Base-by-base conservation (phyloP, 2,888 invertebrate species). In the Machimus atricapillus region DNA sequence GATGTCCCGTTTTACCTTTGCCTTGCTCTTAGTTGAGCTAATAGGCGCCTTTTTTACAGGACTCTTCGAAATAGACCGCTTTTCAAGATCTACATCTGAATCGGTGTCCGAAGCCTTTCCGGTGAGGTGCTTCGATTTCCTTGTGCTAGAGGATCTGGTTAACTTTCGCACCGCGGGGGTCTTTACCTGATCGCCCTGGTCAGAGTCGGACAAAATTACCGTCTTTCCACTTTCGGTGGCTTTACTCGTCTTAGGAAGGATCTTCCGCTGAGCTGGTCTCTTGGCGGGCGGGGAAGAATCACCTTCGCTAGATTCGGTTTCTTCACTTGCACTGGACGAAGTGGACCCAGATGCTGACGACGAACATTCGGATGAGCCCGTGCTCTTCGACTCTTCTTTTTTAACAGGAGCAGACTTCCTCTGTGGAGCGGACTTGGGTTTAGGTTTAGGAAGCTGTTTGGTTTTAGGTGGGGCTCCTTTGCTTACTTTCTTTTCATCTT, bases 81-180 rank as follows among this genome's bases (percentile, higher is more conserved):
- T 91, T 9, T 90, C 90, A 16, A 89, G 89, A 7, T 91, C 92
- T 5, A 89, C 90, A 6, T 92, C 92, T 0, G 92, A 91, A 56
- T 93, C 93, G 8, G 91, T 91, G n/a, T 91, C 91, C 1, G 91
- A 89, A 2, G 89, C 90, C 81, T 89, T 94, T 0, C 94, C 93
- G 0, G 94, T 93, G 0, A 95, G 94, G 89, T 95, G 94, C 87
- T 95, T 94, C 0, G 95, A 95, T 87, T 95, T 95, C 1, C 96
- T 93, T 6, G 95, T 95, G 79, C 95, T 95, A 0, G 96, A 93
- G 0, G 96, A 96, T 12, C 96, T 93, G 0, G 96, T 96, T 34
- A 95, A 91, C 90, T 96, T 96, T 27, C 96, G 93, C 0, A 95
- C 90, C 6, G 87, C 74, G 12, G 88, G 86, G 31, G 87, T 79